Percentiles rank a stretch among this genome's conserved stretches.
phyloP scores from a whole-genome alignment of 2,888 invertebrate species.

The Parnassius apollo region DNA sequence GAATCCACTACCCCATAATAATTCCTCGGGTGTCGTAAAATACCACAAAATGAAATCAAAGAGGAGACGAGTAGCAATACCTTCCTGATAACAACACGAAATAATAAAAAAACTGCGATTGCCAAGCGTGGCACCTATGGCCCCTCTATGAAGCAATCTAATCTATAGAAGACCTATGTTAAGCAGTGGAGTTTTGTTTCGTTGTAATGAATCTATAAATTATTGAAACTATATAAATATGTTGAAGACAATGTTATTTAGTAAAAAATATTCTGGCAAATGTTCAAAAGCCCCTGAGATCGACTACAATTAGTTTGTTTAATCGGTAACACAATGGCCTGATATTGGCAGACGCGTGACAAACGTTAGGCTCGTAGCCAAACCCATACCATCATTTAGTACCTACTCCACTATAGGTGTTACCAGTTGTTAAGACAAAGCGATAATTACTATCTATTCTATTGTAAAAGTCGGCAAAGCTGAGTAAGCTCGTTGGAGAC shows the following conservation, averaged over 20 bases:
- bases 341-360: conserved; percentile 47
- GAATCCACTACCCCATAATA: too few relatives aligned
- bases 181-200: too few relatives aligned
- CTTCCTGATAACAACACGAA: too few relatives aligned
- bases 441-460: conserved; percentile 4
- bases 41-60: too few relatives aligned
- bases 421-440: conserved; percentile 20
- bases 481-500: too few relatives aligned
- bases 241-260: conserved; percentile 30
- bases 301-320: conserved; percentile 47
- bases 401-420: conserved; percentile 2
- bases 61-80: too few relatives aligned
- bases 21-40: too few relatives aligned
- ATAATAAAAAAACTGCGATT: too few relatives aligned
- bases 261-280: conserved; percentile 41
- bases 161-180: too few relatives aligned
- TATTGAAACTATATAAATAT: not conserved
- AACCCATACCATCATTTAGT: conserved; percentile 37
- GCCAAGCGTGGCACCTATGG: too few relatives aligned
- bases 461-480: not conserved
- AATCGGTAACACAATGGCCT: conserved; percentile 44
- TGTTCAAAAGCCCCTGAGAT: conserved; percentile 41
- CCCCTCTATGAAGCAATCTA: too few relatives aligned
- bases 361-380: conserved; percentile 53
- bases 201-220: too few relatives aligned